Base-by-base conservation (phyloP, 1,140 invertebrate genomes). In the Dendrolimus punctatus region DNA sequence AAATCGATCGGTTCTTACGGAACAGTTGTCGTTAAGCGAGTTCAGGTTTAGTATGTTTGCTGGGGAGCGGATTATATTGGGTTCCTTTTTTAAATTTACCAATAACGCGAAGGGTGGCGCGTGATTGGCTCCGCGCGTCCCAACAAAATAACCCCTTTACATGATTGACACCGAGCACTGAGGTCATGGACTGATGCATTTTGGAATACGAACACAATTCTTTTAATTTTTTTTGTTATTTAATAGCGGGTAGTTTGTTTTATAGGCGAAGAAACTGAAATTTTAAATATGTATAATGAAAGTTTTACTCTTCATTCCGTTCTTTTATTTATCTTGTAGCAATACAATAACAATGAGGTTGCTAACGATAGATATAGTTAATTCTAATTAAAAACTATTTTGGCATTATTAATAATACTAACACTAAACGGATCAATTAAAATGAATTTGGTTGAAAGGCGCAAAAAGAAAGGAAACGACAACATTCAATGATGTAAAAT, bases 31-130 rank as follows among this genome's bases (percentile, higher is more conserved):
- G 55, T 50, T 56, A 54, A 60, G 60, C 46, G 60, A 50, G 53
- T 60, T 54, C 51, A 59, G 58, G 62, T 64, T 62, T 63, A 56
- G 53, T 66, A 66, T 70, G 64, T 68, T 62, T 57, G 64, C 75
- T 72, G 77, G 80, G 77, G 78, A 82, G 66, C 64, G 70, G 71
- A 81, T 83, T 76, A 78, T 79, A 80, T 82, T 77, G 68, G 74
- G 76, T 83, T 75, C 73, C 71, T 71, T 80, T 82, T 80, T 80
- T 70, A 77, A 81, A 85, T 81, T 80, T 75, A 78, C 78, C 80
- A 80, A 83, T 80, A 66, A 67, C 72, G 76, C 71, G 74, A 76
- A 70, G 75, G 75, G 80, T 70, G 64, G 55, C 51, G 48, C 60
- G 49, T 71, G 71, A 83, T 85, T 82, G 81, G 79, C 68, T 63